Base-by-base conservation (phyloP, 2,113 vertebrate genomes). In the Bolborhynchus lineola region DNA sequence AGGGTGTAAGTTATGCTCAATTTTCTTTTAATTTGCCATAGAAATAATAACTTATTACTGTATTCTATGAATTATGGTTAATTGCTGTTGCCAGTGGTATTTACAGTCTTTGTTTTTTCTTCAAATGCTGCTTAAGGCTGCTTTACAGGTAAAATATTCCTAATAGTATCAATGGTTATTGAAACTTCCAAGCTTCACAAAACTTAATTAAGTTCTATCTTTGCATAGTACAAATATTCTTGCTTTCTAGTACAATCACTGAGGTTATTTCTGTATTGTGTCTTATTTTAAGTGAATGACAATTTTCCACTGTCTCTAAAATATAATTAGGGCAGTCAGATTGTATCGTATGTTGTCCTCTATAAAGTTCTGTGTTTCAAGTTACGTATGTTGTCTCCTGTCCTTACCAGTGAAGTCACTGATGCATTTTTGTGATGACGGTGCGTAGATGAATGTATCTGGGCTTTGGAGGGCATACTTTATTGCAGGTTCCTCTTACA, bases 61-160 rank as follows among this genome's bases (percentile, higher is more conserved):
- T 72, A 21, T 47, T 47, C 20, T 47, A 47, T 49, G 31, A 76
- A 21, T 92, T 88, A 23, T n/a, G 28, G 33, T 81, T 81, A 7
- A 6, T 42, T 84, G 29, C 20, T 93, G n/a, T 70, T 90, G 53
- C 39, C 16, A 74, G 0, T 35, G 26, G 4, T 93, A 6, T 69
- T 96, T 52, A 97, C 84, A 67, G 93, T 83, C 69, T 96, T 82
- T 95, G 25, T 82, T 87, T 97, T 95, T 87, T 74, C 60, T 92
- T 95, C 92, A 96, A 97, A 98, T 96, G 98, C 98, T 97, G 94
- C 96, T 89, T 96, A 98, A 98, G 99, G 99, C 99, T 98, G 98
- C 98, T 95, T 97, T 99, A 96, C 99, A 99, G 99, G 99, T 99
- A 98, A 99, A 98, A 84, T 80, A 85, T 83, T 97, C 80, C 35